Evolutionary conservation across 2,888 invertebrate genomes (phyloP).

Genomic region (Phragmatobia fuliginosa): DNA sequence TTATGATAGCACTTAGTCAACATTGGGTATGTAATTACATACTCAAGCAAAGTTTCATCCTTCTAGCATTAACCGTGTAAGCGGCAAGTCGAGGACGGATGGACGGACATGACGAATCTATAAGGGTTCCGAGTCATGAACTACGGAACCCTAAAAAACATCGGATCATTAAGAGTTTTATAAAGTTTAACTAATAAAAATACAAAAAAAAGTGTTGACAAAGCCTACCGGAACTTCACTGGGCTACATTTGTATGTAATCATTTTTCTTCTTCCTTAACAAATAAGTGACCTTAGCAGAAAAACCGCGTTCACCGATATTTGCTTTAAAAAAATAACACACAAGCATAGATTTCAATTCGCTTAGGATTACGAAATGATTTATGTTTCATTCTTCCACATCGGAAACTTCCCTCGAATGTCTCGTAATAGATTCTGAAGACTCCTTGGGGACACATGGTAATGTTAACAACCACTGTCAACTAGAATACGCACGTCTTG

Average conservation of each 20-base stretch:
- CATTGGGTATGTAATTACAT: no score
- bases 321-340: constrained; percentile 28
- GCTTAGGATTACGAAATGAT: constrained; percentile 47
- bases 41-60: no score
- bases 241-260: neutral
- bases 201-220: constrained; percentile 4
- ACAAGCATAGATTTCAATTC: constrained; percentile 39
- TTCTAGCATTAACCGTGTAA: no score
- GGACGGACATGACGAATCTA: no score
- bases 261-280: constrained; percentile 3
- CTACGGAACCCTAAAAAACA: no score
- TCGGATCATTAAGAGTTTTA: constrained; percentile 2
- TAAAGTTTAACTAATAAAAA: constrained; percentile 3
- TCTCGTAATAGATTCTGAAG: constrained; percentile 47
- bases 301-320: constrained; percentile 19
- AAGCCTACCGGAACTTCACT: neutral
- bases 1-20: no score
- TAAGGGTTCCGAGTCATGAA: no score
- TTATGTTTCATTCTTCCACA: constrained; percentile 38
- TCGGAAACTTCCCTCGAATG: constrained; percentile 44
- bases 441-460: constrained; percentile 32
- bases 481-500: constrained; percentile 21
- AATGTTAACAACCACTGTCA: constrained; percentile 45
- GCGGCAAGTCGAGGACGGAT: no score
- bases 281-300: constrained; percentile 6